These are phyloP conservation scores for Leptura quadrifasciata DNA, from an alignment of 2,888 invertebrate genomes.

Conservation along the genomic window DNA sequence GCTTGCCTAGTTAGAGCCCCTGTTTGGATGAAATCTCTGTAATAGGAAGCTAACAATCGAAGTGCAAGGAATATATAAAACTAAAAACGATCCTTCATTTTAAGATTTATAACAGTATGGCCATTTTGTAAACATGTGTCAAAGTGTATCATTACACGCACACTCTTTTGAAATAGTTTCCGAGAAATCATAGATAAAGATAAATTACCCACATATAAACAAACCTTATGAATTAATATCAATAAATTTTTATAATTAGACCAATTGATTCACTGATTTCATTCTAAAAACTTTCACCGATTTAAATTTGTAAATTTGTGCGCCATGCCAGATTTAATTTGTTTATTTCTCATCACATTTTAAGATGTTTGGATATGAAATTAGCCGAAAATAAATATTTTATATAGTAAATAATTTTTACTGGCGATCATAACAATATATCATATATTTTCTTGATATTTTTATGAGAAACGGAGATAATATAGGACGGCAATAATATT, in stretches of 20 bases:
- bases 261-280: not conserved
- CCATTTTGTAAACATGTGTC: no score
- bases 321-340: not conserved
- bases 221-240: no score
- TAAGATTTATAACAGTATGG: no score
- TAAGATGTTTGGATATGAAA: constrained; percentile 11
- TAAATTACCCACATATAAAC: no score
- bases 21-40: no score
- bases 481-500: constrained; percentile 15
- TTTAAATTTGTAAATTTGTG: not conserved
- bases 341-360: constrained; percentile 16
- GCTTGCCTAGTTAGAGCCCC: no score
- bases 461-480: constrained; percentile 8
- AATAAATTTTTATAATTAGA: not conserved
- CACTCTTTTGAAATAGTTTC: no score
- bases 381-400: constrained; percentile 12
- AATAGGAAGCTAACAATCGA: no score
- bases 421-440: constrained; percentile 7
- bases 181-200: no score
- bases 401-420: constrained; percentile 21
- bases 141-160: no score
- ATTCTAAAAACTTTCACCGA: not conserved
- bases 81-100: no score
- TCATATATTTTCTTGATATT: constrained; percentile 19
- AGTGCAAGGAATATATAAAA: no score